Conservation (phyloP, 2,113 vertebrate species). For the Aphyosemion australe region DNA sequence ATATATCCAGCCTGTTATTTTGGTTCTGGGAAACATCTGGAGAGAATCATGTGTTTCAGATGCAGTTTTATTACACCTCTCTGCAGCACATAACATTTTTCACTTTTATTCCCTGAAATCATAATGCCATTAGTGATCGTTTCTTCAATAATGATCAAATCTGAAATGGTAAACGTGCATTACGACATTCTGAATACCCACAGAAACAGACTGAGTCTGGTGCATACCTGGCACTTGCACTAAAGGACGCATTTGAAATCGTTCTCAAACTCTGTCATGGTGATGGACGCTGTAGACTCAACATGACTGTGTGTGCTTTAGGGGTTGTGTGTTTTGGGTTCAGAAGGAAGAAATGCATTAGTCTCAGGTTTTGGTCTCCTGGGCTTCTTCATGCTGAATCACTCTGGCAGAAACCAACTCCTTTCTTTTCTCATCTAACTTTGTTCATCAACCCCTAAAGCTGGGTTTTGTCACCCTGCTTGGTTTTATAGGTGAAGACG, state of each 20-base stretch:
- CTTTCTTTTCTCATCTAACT: conserved; percentile 28
- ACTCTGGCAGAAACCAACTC: conserved; percentile 37
- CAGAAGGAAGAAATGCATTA: conserved; percentile 51
- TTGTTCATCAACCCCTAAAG: conserved; percentile 41
- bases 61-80: neutral
- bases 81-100: neutral
- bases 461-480: conserved; percentile 21
- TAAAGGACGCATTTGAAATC: conserved; percentile 34
- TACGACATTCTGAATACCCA: neutral
- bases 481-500: neutral
- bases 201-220: conserved; percentile 1
- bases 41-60: too few relatives aligned
- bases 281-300: conserved; percentile 57
- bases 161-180: neutral
- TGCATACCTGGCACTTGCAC: conserved; percentile 6
- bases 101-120: neutral
- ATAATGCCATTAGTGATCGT: neutral
- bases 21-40: neutral
- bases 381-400: conserved; percentile 41
- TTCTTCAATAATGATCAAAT: neutral
- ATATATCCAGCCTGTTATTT: neutral
- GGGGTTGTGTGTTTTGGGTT: conserved; percentile 38
- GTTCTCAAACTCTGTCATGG: conserved; percentile 41
- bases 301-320: conserved; percentile 35
- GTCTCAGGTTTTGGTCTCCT: conserved; percentile 30